A percentile compares a stretch with the other conserved stretches of the same genome.
These are phyloP conservation scores for Megalonaias nervosa DNA, from an alignment of 1,140 invertebrate species.

Conservation along the genomic window DNA sequence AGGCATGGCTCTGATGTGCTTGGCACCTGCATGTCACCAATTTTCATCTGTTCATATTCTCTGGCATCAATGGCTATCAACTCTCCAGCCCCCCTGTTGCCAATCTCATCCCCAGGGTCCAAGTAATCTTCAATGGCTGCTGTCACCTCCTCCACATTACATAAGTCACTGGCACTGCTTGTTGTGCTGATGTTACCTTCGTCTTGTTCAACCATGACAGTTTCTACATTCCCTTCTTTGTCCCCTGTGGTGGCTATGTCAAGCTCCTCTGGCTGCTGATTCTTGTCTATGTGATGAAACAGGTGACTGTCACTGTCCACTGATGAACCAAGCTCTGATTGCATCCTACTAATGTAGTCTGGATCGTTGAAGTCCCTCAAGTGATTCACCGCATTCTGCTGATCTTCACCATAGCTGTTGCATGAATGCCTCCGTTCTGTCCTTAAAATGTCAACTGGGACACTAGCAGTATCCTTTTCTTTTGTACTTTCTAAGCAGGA, in stretches of 20 bases:
- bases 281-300: background rate
- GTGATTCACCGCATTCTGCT: conserved; percentile 49
- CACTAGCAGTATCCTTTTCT: conserved; percentile 11
- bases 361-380: conserved; percentile 64
- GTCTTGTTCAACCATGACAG: conserved; percentile 19
- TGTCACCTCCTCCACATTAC: conserved; percentile 34
- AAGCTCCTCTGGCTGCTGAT: conserved; percentile 28
- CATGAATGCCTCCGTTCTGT: conserved; percentile 46
- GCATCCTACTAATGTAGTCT: conserved; percentile 53
- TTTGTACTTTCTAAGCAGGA: conserved; percentile 4
- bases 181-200: conserved; percentile 50
- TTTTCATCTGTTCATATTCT: conserved; percentile 35
- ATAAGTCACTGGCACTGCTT: conserved; percentile 61
- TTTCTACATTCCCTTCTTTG: background rate
- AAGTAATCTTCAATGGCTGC: conserved; percentile 23
- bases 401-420: conserved; percentile 49
- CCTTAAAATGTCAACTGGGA: conserved; percentile 34
- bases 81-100: conserved; percentile 44
- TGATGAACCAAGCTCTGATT: conserved; percentile 62
- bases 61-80: conserved; percentile 49
- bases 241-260: too few species aligned
- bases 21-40: conserved; percentile 36
- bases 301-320: conserved; percentile 60
- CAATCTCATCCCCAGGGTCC: background rate
- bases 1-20: conserved; percentile 36